Percentiles rank a stretch among this genome's conserved stretches.
Evolutionary conservation across 2,797 vertebrate genomes (phyloP).

Genomic region (Euphonia xanthogaster): DNA sequence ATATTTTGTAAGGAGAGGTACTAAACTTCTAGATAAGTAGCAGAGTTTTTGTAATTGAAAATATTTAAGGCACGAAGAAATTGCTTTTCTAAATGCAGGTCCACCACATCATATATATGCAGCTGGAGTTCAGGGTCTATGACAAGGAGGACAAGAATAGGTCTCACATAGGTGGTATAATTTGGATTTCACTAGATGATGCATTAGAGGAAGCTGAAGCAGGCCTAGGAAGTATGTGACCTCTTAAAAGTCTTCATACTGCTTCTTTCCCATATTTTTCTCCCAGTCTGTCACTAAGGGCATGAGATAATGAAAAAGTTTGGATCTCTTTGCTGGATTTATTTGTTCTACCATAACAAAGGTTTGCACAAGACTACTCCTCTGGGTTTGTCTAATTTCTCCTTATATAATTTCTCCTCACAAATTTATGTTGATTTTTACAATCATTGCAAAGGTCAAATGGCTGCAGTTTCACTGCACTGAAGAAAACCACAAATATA

Average conservation of each 20-base stretch:
- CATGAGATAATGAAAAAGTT: background rate
- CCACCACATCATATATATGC: background rate
- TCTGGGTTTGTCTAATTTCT: background rate
- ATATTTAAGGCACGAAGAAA: background rate
- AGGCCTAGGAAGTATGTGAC: background rate
- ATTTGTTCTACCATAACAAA: background rate
- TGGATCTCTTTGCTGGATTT: background rate
- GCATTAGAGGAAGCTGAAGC: background rate
- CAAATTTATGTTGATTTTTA: background rate
- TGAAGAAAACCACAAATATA: background rate
- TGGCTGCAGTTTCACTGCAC: background rate
- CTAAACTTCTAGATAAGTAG: background rate
- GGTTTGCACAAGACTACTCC: background rate
- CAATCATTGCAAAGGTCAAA: background rate
- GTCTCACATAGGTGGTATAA: fast-evolving
- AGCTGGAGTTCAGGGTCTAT: background rate
- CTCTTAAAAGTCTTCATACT: background rate
- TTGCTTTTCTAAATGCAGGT: background rate
- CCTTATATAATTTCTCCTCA: background rate
- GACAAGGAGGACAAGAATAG: background rate
- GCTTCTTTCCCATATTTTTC: background rate
- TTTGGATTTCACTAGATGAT: background rate
- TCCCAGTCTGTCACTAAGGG: background rate
- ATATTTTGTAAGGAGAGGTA: background rate
- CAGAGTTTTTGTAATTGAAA: background rate